Percentiles rank a stretch among this genome's conserved stretches.
Evolutionary conservation across 2,113 vertebrate genomes (phyloP).

Genomic region (Cisticola juncidis): DNA sequence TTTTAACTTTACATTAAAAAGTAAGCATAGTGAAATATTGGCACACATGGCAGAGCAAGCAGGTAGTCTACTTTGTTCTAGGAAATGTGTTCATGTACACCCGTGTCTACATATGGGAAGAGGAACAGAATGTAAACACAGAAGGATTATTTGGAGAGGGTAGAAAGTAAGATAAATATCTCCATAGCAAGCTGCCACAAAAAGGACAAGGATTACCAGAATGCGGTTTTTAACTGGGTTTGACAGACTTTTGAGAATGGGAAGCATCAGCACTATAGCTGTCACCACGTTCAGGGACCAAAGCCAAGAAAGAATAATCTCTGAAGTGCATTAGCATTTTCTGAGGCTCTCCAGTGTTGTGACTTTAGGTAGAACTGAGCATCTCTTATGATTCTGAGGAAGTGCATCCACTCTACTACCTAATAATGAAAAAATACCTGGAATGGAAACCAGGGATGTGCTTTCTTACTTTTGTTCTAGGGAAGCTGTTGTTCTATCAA

Average conservation of each 20-base stretch:
- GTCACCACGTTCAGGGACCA: not conserved
- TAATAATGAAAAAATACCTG: not conserved
- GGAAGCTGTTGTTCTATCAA: not conserved
- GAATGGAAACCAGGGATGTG: not conserved
- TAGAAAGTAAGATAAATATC: not conserved
- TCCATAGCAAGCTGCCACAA: not conserved
- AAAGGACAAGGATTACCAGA: not conserved
- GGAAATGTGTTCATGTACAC: not conserved
- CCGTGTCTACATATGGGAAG: not conserved
- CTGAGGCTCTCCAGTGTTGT: not conserved
- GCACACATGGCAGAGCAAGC: not conserved
- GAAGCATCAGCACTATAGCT: not conserved
- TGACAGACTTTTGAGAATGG: conserved; percentile 14
- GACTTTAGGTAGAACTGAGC: not conserved
- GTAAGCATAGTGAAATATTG: not conserved
- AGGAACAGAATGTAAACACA: not conserved
- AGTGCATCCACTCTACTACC: not conserved
- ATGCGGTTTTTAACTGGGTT: not conserved
- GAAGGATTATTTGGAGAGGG: not conserved
- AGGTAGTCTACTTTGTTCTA: not conserved
- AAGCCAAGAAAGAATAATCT: not conserved
- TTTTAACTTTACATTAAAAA: not conserved
- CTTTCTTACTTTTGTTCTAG: not conserved
- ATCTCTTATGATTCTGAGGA: not conserved
- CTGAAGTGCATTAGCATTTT: not conserved